Evolutionary conservation across 2,797 vertebrate species (phyloP).

Genomic region (Myotis vivesi): DNA sequence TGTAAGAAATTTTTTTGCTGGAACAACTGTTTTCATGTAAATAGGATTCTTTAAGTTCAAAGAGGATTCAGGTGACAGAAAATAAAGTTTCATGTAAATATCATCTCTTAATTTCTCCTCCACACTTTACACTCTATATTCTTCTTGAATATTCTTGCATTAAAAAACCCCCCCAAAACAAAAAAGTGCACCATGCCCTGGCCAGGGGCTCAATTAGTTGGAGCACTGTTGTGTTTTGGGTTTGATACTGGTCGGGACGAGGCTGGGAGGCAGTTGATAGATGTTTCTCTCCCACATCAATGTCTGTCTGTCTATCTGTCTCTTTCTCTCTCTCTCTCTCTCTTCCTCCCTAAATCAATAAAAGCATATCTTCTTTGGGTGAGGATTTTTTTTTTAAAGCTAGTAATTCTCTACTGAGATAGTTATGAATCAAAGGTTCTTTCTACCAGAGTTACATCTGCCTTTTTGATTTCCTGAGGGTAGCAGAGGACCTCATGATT

Average conservation of each 20-base stretch:
- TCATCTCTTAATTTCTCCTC: background rate
- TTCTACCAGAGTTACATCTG: background rate
- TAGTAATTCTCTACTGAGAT: background rate
- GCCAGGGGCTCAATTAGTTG: no score
- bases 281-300: no score
- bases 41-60: background rate
- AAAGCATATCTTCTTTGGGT: no score
- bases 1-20: conserved; percentile 3
- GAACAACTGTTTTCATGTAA: background rate
- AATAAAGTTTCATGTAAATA: background rate
- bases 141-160: background rate
- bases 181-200: no score
- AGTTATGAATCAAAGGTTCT: background rate
- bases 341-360: no score
- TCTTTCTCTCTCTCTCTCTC: no score
- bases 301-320: no score
- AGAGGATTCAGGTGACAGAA: background rate
- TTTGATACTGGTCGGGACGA: no score
- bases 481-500: background rate
- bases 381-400: background rate
- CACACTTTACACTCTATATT: no score
- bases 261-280: no score
- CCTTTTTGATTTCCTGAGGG: background rate
- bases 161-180: background rate
- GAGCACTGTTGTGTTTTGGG: no score